Base-by-base conservation (phyloP, 2,113 vertebrate genomes). In the Paradoxurus hermaphroditus region DNA sequence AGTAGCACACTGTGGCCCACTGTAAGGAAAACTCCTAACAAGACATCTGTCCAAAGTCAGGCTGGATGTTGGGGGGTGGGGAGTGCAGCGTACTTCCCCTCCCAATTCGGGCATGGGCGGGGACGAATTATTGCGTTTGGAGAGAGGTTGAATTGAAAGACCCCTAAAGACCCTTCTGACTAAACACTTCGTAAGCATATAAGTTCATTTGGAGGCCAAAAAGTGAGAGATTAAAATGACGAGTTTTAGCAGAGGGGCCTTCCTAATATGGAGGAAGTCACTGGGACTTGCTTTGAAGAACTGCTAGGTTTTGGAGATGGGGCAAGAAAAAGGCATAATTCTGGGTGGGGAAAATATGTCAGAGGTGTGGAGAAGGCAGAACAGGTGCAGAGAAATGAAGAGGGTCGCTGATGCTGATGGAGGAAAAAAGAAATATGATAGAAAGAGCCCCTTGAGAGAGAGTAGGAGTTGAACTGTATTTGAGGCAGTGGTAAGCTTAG, bases 151-250 rank as follows among this genome's bases (percentile, higher is more conserved):
- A 49, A 31, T 3, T 11, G 34, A 87, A 92, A 92, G 70, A 34
- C 36, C 73, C 84, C 87, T 41, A 84, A 84, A 78, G 51, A 59
- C 44, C 53, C 75, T 90, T 94, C 93, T 81, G n/a, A 70, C 49
- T 41, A 62, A 92, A 49, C 31, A 53, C 62, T 85, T 91, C 36
- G 46, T 41, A 21, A 88, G 49, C 65, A 14, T 86, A 83, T 90
- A 79, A 90, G 16, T 91, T 97, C 70, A 92, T 85, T n/a, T 8
- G 63, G 87, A 97, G 70, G 46, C 88, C 91, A 93, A 27, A 46
- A 70, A 92, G 21, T 23, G 5, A 46, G 84, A 65, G 88, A 70
- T 9, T 41, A 90, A 77, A 75, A 78, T 77, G 13, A 90, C 9
- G n/a, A 13, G 11, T 92, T 72, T 89, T 72, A 59, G 7, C 70